A percentile compares a stretch with the other conserved stretches of the same genome.
These are phyloP conservation scores for Gortyna flavago DNA, from an alignment of 2,888 invertebrate species.

Conservation along the genomic window DNA sequence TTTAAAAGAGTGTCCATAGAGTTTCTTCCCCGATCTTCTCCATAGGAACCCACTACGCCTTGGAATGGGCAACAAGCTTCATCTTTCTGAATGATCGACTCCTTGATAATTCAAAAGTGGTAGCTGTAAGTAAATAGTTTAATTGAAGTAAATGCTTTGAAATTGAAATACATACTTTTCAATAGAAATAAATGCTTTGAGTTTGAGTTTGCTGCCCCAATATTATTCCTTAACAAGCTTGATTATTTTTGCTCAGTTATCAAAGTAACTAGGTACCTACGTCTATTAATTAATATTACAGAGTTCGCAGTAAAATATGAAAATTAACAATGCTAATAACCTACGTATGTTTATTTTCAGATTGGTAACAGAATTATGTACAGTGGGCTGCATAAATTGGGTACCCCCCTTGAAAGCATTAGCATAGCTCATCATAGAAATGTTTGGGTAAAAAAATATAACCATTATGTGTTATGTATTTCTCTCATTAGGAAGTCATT, in stretches of 20 bases:
- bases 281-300: slow-evolving; percentile 9
- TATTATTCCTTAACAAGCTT: not conserved
- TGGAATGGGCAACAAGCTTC: not conserved
- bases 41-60: not conserved
- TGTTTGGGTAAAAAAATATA: slow-evolving; percentile 16
- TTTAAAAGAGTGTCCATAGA: not conserved
- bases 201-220: not conserved
- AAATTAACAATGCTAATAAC: slow-evolving; percentile 45
- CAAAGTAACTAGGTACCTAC: not conserved
- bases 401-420: too few species aligned
- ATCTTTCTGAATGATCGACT: not conserved
- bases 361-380: slow-evolving; percentile 16
- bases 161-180: too few species aligned
- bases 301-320: slow-evolving; percentile 17
- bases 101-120: not conserved
- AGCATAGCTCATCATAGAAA: slow-evolving; percentile 38
- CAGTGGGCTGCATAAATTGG: too few species aligned
- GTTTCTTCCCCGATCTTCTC: not conserved
- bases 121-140: not conserved
- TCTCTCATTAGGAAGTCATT: not conserved
- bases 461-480: not conserved
- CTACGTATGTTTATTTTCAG: slow-evolving; percentile 13
- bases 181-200: not conserved
- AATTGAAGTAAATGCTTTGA: not conserved
- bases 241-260: not conserved